phyloP scores from a whole-genome alignment of 2,113 vertebrate species.

The Macaca mulatta region DNA sequence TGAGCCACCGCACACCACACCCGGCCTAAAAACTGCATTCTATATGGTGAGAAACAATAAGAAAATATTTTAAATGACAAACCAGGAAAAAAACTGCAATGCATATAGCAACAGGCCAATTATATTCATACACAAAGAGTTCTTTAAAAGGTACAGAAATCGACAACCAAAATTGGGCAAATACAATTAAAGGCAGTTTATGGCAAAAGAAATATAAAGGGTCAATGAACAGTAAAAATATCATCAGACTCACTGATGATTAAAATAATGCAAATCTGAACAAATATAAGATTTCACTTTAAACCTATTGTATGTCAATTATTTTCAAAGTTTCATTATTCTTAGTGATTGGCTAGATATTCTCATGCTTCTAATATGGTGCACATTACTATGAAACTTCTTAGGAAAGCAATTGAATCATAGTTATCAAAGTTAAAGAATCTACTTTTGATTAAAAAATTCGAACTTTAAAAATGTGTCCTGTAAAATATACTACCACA shows the following conservation, averaged over 20 bases:
- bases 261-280: background rate
- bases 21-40: background rate
- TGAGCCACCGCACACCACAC: fast-evolving
- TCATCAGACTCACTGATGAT: background rate
- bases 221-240: background rate
- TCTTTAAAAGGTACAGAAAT: background rate
- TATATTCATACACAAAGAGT: background rate
- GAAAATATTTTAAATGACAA: background rate
- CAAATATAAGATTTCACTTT: background rate
- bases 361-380: background rate
- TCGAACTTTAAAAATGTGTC: background rate
- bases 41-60: background rate
- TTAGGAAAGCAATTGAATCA: background rate
- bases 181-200: background rate
- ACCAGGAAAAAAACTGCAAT: background rate
- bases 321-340: background rate
- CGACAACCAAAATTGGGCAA: background rate
- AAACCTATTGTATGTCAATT: background rate
- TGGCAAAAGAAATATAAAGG: background rate
- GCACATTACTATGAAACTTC: background rate
- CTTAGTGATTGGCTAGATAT: background rate
- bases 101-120: background rate
- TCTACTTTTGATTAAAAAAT: background rate
- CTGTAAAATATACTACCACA: background rate
- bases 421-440: background rate